A percentile compares a stretch with the other conserved stretches of the same genome.
These are phyloP conservation scores for Xestia ashworthii DNA, from an alignment of 2,888 invertebrate genomes.

Conservation along the genomic window DNA sequence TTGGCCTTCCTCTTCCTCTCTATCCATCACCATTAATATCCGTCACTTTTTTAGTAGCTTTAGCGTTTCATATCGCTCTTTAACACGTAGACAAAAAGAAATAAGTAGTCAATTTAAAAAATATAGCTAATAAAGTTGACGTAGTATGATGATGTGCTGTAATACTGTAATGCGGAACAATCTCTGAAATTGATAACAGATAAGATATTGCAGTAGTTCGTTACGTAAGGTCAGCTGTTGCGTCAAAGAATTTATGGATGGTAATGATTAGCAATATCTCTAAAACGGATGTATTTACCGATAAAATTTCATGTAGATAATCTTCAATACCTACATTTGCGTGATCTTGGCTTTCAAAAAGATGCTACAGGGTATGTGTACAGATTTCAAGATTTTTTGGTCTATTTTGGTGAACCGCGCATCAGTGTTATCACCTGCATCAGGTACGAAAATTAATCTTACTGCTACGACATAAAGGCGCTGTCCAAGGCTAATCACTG, in stretches of 20 bases:
- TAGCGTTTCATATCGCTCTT: too few relatives aligned
- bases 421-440: too few relatives aligned
- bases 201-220: constrained; percentile 24
- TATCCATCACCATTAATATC: too few relatives aligned
- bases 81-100: too few relatives aligned
- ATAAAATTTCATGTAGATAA: constrained; percentile 1
- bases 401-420: neutral
- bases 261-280: constrained; percentile 14
- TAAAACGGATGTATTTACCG: neutral
- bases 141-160: neutral
- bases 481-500: neutral
- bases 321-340: neutral
- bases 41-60: too few relatives aligned
- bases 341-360: neutral
- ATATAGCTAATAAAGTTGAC: neutral
- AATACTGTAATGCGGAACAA: constrained; percentile 20
- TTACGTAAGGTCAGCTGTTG: constrained; percentile 17
- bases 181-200: constrained; percentile 31
- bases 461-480: neutral
- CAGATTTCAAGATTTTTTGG: neutral
- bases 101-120: neutral
- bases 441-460: neutral
- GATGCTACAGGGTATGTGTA: neutral
- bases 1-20: too few relatives aligned
- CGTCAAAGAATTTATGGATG: constrained; percentile 23